Evolutionary conservation across 2,888 invertebrate species (phyloP), one percentile per base, ranked within the genome.

Genomic region (Archips xylosteana): DNA sequence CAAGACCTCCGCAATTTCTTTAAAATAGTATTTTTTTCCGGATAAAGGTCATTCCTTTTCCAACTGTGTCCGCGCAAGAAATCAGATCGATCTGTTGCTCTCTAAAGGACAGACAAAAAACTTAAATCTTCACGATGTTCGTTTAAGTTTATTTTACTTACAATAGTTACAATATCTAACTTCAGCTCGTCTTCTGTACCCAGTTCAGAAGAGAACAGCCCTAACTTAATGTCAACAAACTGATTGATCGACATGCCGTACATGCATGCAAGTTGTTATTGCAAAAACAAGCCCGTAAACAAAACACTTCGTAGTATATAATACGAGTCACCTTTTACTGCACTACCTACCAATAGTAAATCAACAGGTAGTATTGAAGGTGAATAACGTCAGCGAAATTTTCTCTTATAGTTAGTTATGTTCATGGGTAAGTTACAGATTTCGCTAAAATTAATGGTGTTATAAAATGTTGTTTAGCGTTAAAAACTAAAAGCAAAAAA

Each of bases 71-170:
- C 5, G 5, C n/a, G 13, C n/a, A 49, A 49, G 2, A 13, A 13
- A 54, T 54, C 51, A 54, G 5, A 23, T 54, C 51, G n/a, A 49
- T 49, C 49, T n/a, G 49, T 49, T 49, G n/a, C n/a, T 49, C n/a
- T 49, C n/a, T n/a, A 0, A 49, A 47, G 45, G 45, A 49, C n/a
- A 49, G n/a, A 49, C n/a, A n/a, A n/a, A 45, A 49, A 4, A n/a
- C 13, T n/a, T 49, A 2, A 13, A n/a, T 6, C 13, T n/a, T 49
- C n/a, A n/a, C 6, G 3, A 1, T 49, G 45, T 10, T 45, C 2
- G 4, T 39, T 39, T 39, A 3, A 39, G 39, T 39, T 39, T 39
- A 39, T 0, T 39, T 39, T 39, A 39, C 5, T 39, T 39, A 39
- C 5, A 39, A 39, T 39, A 39, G 0, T 39, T 39, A 39, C 5